These are phyloP conservation scores for Clavelina lepadiformis DNA, from an alignment of 23 tunicate genomes.

Conservation along the genomic window DNA sequence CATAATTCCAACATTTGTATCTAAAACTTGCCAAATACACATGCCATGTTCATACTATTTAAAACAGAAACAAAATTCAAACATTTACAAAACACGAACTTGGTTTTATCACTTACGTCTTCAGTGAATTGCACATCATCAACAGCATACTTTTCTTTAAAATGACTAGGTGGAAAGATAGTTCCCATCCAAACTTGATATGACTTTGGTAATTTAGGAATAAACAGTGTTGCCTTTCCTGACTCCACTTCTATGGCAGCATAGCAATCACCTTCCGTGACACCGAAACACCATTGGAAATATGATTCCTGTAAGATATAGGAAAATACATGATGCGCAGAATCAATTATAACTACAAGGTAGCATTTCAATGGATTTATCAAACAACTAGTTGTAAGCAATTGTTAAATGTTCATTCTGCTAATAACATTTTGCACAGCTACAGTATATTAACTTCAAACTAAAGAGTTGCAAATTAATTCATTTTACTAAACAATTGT, in stretches of 20 bases:
- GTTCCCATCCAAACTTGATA: slow-evolving; percentile 89
- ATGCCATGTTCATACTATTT: no score
- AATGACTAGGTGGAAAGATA: slow-evolving; percentile 75
- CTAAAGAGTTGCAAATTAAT: no score
- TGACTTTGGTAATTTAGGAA: slow-evolving; percentile 67
- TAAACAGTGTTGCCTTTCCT: slow-evolving; percentile 69
- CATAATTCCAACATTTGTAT: no score
- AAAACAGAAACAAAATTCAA: neutral
- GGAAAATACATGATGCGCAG: no score
- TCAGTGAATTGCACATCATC: slow-evolving; percentile 69
- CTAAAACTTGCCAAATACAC: no score
- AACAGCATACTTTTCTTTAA: slow-evolving; percentile 73
- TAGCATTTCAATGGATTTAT: no score
- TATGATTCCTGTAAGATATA: slow-evolving; percentile 62
- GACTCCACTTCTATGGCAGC: slow-evolving; percentile 65
- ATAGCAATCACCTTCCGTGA: slow-evolving; percentile 73
- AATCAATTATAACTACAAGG: no score
- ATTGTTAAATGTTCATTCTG: no score
- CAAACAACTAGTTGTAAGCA: no score
- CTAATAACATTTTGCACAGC: no score
- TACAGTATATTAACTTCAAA: no score
- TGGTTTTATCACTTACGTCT: slow-evolving; percentile 39
- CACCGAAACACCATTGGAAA: slow-evolving; percentile 98
- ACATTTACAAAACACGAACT: neutral
- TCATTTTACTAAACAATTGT: no score